Evolutionary conservation across 2,888 invertebrate genomes (phyloP), one percentile per base, ranked within the genome.

Genomic region (Polyommatus icarus): DNA sequence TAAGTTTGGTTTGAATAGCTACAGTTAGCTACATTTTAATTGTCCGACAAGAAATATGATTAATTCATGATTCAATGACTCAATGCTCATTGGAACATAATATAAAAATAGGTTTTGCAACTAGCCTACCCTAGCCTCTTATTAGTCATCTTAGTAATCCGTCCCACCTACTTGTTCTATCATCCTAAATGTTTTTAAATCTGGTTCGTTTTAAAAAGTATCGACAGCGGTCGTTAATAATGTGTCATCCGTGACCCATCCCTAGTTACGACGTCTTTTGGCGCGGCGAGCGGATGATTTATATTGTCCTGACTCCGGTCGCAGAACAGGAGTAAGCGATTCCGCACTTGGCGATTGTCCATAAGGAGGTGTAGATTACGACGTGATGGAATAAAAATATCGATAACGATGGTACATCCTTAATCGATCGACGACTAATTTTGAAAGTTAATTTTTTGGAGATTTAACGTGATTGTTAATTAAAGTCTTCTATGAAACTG

Each of bases 311-410:
- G 77, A 77, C 36, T 78, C 79, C 79, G 46, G 80, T 76, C 79
- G 77, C 78, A 79, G 76, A 54, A 50, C 50, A 67, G 75, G 32
- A 77, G 71, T 57, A 71, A 71, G 57, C 72, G 32, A 77, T 77
- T 73, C 73, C 40, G 46, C 46, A 59, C 77, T 77, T 77, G 80
- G 79, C 61, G 76, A 78, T 72, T 73, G 78, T 80, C 80, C 79
- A 81, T 79, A 79, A 80, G 79, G 77, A 76, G 78, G 76, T 79
- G 76, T 78, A 77, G 76, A 29, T 79, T 78, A 67, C 71, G 77
- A 29, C 15, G 24, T 36, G 32, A 77, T 77, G 59, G 61, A 59
- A 57, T 40, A 61, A 59, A 40, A 73, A 40, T 59, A 59, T 73
- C 73, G 24, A 59, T 54, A 46, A 73, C 77, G 73, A 59, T 8